Percentiles rank a stretch among this genome's conserved stretches.
Evolutionary conservation across 2,888 invertebrate species (phyloP).

Genomic region (Fragum fragum): DNA sequence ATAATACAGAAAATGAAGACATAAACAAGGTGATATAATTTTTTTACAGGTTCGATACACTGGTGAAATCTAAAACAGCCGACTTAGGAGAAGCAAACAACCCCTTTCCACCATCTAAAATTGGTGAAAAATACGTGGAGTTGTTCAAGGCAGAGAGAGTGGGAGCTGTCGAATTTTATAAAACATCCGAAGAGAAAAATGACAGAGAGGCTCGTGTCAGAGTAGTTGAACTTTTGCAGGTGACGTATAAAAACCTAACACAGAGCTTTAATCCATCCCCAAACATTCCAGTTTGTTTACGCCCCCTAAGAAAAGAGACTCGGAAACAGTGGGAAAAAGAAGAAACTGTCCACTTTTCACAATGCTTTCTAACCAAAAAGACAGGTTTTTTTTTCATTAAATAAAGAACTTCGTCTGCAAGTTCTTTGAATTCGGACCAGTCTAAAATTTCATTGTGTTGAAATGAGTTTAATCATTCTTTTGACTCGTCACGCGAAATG

Average conservation of each 20-base stretch:
- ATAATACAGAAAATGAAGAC: no score
- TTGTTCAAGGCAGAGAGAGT: slow-evolving; percentile 45
- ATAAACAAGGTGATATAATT: no score
- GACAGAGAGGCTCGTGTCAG: slow-evolving; percentile 44
- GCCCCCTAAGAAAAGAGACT: no score
- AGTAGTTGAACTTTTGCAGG: slow-evolving; percentile 42
- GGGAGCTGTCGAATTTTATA: slow-evolving; percentile 50
- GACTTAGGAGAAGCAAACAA: slow-evolving; percentile 52
- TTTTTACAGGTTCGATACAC: slow-evolving; percentile 42
- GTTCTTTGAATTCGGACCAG: no score
- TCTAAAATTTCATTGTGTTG: no score
- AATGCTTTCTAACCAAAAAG: no score
- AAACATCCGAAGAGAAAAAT: slow-evolving; percentile 33
- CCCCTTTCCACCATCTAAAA: slow-evolving; percentile 51
- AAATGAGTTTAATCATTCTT: no score
- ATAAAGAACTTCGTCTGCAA: no score
- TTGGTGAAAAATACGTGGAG: slow-evolving; percentile 56
- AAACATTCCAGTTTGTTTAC: background rate
- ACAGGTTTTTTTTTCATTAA: no score
- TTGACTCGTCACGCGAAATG: no score
- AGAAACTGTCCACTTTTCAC: no score
- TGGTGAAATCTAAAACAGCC: slow-evolving; percentile 47
- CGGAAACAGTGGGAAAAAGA: background rate
- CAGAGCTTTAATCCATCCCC: background rate
- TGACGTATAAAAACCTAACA: slow-evolving; percentile 11